A percentile compares a stretch with the other conserved stretches of the same genome.
These are phyloP conservation scores for Neuroterus valhalla DNA, from an alignment of 1,140 invertebrate genomes.

Conservation along the genomic window DNA sequence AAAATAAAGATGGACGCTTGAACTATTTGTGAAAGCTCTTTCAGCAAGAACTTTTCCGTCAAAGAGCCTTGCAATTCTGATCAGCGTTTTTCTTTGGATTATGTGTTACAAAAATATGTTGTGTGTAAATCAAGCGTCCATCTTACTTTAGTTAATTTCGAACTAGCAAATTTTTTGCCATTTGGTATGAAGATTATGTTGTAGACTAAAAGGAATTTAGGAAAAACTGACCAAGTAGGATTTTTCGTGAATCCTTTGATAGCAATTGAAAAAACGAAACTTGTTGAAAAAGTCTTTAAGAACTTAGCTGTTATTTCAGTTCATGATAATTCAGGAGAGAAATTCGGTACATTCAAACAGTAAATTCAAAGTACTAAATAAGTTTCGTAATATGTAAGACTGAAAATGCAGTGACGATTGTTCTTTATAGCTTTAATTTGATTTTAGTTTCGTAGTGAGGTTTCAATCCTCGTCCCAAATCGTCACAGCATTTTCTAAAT, in stretches of 20 bases:
- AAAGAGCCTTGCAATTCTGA: neutral
- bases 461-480: neutral
- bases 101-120: too few relatives aligned
- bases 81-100: neutral
- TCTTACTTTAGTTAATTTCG: constrained; percentile 15
- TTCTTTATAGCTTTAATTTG: constrained; percentile 12
- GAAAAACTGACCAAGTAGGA: neutral
- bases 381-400: constrained; percentile 14
- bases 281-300: neutral
- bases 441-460: neutral
- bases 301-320: neutral
- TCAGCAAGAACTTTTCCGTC: neutral
- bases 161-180: constrained; percentile 14
- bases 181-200: neutral
- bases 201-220: neutral
- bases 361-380: constrained; percentile 1
- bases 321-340: neutral
- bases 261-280: neutral
- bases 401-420: constrained; percentile 10
- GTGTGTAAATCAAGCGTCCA: neutral
- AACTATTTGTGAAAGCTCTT: neutral
- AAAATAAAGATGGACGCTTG: constrained; percentile 15
- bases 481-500: constrained; percentile 7
- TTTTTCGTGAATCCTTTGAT: neutral
- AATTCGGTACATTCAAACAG: neutral